Percentiles rank a stretch among this genome's conserved stretches.
These are phyloP conservation scores for Listronotus bonariensis DNA, from an alignment of 1,140 invertebrate species.

Conservation along the genomic window DNA sequence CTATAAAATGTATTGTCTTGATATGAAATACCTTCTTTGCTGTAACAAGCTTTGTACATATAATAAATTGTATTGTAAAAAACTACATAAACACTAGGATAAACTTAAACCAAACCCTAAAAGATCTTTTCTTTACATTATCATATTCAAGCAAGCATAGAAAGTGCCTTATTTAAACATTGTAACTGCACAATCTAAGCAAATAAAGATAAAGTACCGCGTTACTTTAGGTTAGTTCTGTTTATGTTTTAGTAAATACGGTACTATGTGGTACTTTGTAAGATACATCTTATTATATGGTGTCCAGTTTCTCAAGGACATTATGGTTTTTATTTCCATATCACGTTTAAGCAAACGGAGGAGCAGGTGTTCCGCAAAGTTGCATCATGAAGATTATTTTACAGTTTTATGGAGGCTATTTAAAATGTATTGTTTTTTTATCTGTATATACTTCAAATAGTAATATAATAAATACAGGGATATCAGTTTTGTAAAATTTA, in stretches of 20 bases:
- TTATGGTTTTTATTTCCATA: conserved; percentile 31
- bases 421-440: too few species aligned
- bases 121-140: conserved; percentile 3
- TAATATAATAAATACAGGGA: too few species aligned
- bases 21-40: too few species aligned
- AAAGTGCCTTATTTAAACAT: conserved; percentile 18
- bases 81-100: too few species aligned
- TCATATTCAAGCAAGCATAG: conserved; percentile 12
- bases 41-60: too few species aligned
- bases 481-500: too few species aligned
- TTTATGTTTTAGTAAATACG: conserved; percentile 1
- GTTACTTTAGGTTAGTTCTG: conserved; percentile 20
- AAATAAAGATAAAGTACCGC: conserved; percentile 6
- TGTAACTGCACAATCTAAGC: background rate
- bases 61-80: too few species aligned
- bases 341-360: conserved; percentile 29
- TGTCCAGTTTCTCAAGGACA: conserved; percentile 23
- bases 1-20: too few species aligned
- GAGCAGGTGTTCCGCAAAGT: conserved; percentile 31
- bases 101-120: background rate
- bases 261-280: too few species aligned
- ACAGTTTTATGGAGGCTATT: too few species aligned
- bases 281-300: too few species aligned
- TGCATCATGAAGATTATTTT: conserved; percentile 1
- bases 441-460: too few species aligned